phyloP scores from a whole-genome alignment of 2,797 vertebrate species.

The Sternotherus odoratus region DNA sequence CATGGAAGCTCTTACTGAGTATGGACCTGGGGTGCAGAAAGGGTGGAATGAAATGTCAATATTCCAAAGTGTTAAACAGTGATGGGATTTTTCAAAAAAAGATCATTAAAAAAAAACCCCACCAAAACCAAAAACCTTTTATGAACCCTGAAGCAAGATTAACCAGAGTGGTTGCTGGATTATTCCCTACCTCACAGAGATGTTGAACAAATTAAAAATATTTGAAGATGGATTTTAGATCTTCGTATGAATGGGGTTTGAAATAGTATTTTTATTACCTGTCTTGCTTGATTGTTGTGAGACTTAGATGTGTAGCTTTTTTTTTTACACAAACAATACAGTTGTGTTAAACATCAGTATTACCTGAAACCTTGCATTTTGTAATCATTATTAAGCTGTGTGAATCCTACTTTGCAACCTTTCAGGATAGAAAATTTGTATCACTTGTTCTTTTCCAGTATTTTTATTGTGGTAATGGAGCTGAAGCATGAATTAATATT shows the following conservation, averaged over 20 bases:
- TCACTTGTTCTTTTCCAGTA: background rate
- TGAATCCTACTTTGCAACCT: background rate
- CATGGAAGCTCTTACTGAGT: too few relatives aligned
- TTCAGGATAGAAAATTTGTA: background rate
- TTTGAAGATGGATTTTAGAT: background rate
- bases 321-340: rapidly evolving
- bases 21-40: too few relatives aligned
- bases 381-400: background rate
- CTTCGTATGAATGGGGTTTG: background rate
- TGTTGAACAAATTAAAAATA: background rate
- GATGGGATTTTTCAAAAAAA: too few relatives aligned
- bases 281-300: background rate
- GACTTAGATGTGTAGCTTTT: too few relatives aligned
- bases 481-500: background rate
- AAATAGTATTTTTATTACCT: background rate
- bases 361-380: background rate
- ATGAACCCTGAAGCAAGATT: too few relatives aligned
- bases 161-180: too few relatives aligned
- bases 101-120: too few relatives aligned
- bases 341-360: background rate
- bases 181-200: background rate
- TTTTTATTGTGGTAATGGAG: background rate
- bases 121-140: too few relatives aligned
- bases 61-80: too few relatives aligned
- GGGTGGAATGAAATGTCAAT: too few relatives aligned